A percentile compares a stretch with the other conserved stretches of the same genome.
These are phyloP conservation scores for Serranus cabrilla DNA, from an alignment of 2,797 vertebrate species.

Conservation along the genomic window DNA sequence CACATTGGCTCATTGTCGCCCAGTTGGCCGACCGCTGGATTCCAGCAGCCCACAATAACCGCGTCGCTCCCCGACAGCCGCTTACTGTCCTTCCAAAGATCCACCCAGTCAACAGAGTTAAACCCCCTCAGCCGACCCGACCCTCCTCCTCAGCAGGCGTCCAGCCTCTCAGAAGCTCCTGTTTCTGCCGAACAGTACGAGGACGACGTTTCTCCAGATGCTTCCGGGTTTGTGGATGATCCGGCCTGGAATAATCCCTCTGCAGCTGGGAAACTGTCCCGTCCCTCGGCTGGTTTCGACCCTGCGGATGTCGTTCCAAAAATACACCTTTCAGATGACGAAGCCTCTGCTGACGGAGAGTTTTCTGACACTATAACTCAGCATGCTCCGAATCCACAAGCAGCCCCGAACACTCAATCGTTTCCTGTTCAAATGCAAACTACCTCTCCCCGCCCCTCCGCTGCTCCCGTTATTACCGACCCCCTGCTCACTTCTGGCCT, in stretches of 20 bases:
- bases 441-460: neutral
- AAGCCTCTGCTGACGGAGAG: neutral
- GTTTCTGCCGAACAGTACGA: neutral
- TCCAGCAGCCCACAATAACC: slow-evolving; percentile 45
- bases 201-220: neutral
- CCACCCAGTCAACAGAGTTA: too few species aligned
- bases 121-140: too few species aligned
- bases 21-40: slow-evolving; percentile 42
- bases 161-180: slow-evolving; percentile 2
- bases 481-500: slow-evolving; percentile 49
- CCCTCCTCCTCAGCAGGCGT: too few species aligned
- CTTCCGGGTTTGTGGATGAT: neutral
- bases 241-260: slow-evolving; percentile 9
- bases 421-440: slow-evolving; percentile 22
- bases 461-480: slow-evolving; percentile 19
- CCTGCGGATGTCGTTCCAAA: slow-evolving; percentile 57
- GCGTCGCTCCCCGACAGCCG: slow-evolving; percentile 4
- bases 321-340: slow-evolving; percentile 34
- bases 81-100: slow-evolving; percentile 19
- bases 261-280: neutral
- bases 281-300: slow-evolving; percentile 37
- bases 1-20: slow-evolving; percentile 37
- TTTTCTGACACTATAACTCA: neutral
- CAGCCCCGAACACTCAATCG: neutral
- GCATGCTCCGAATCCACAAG: neutral